Percentiles rank a stretch among this genome's conserved stretches.
Evolutionary conservation across 2,888 invertebrate species (phyloP).

Genomic region (Watsonalla cultraria): DNA sequence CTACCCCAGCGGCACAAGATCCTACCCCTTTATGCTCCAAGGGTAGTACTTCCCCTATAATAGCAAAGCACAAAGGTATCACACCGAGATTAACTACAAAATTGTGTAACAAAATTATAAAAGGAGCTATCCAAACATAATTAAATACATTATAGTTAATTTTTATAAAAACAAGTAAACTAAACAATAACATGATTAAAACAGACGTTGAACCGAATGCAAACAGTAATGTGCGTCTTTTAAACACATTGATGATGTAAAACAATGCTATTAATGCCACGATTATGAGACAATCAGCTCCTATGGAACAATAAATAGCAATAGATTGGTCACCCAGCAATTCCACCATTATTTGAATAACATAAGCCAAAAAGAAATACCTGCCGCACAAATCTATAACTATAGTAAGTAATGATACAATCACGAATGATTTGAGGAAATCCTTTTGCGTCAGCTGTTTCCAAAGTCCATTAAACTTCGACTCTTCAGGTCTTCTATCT

Average conservation of each 20-base stretch:
- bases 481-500: neutral
- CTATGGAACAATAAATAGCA: constrained; percentile 34
- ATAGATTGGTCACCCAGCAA: constrained; percentile 26
- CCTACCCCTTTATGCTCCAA: constrained; percentile 37
- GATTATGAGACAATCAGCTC: constrained; percentile 28
- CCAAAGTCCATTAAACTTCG: constrained; percentile 5
- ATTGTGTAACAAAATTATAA: constrained; percentile 27
- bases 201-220: constrained; percentile 24
- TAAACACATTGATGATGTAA: constrained; percentile 24
- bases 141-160: constrained; percentile 8
- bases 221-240: constrained; percentile 33
- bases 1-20: constrained; percentile 26
- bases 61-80: constrained; percentile 28
- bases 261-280: constrained; percentile 25
- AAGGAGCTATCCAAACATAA: constrained; percentile 27
- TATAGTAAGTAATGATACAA: constrained; percentile 20
- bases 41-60: constrained; percentile 40
- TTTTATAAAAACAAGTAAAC: constrained; percentile 25
- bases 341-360: constrained; percentile 33
- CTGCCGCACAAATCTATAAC: constrained; percentile 4
- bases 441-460: constrained; percentile 23
- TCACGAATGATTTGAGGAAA: constrained; percentile 30
- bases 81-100: constrained; percentile 30
- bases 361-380: constrained; percentile 16
- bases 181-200: constrained; percentile 27